These are phyloP conservation scores for Cyanistes caeruleus DNA, from an alignment of 2,113 vertebrate species.

Conservation along the genomic window DNA sequence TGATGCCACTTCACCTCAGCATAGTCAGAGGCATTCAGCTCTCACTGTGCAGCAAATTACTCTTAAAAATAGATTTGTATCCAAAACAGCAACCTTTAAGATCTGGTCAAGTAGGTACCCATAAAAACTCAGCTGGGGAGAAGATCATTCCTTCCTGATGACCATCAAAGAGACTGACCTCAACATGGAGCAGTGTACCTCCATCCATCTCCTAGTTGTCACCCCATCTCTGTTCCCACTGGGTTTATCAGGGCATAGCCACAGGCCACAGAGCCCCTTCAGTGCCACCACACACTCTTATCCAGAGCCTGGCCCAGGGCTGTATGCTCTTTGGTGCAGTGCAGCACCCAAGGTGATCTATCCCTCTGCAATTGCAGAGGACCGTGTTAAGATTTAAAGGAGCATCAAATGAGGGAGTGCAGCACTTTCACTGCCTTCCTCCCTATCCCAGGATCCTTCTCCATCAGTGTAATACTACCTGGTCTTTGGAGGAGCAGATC, in stretches of 20 bases:
- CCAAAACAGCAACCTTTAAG: not conserved
- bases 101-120: not conserved
- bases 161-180: not conserved
- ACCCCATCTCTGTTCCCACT: not conserved
- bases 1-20: not conserved
- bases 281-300: not conserved
- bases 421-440: not conserved
- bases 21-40: not conserved
- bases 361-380: not conserved
- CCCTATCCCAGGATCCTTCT: not conserved
- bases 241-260: not conserved
- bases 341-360: not conserved
- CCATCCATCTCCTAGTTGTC: not conserved
- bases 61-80: not conserved
- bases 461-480: not conserved
- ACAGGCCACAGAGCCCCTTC: not conserved
- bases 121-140: not conserved
- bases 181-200: not conserved
- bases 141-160: not conserved
- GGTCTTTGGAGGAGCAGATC: not conserved
- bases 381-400: not conserved
- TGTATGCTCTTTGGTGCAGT: not conserved
- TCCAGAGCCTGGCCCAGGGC: not conserved
- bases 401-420: not conserved
- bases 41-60: not conserved